Evolutionary conservation across 2,888 invertebrate species (phyloP).

Genomic region (Octonoba sinensis): DNA sequence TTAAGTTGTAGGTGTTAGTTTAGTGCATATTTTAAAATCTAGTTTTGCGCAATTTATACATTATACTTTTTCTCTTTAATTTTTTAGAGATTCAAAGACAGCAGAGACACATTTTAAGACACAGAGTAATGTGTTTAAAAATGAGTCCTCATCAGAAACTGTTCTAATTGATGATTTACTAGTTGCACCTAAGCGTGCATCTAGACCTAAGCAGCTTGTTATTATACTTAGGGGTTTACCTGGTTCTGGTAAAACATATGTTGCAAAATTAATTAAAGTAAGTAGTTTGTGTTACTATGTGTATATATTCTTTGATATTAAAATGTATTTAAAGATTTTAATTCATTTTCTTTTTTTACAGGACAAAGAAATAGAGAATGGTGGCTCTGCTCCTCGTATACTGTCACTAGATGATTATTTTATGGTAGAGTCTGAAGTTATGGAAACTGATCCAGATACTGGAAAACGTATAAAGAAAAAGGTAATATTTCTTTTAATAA

Average conservation of each 20-base stretch:
- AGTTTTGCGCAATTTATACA: too few species aligned
- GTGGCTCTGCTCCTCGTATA: constrained; percentile 90
- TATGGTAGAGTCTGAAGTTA: constrained; percentile 79
- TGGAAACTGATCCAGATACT: constrained; percentile 79
- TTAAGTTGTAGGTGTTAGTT: too few species aligned
- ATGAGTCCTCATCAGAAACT: constrained; percentile 70
- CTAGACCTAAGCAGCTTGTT: constrained; percentile 84
- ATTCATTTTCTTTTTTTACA: constrained; percentile 68
- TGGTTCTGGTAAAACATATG: constrained; percentile 93
- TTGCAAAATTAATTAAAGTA: constrained; percentile 88
- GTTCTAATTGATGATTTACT: constrained; percentile 82
- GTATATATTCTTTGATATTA: neutral
- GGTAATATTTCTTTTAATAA: constrained; percentile 69
- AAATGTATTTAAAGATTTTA: neutral
- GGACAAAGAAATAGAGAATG: constrained; percentile 83
- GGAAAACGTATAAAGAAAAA: constrained; percentile 80
- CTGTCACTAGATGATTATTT: constrained; percentile 96
- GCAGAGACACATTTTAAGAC: constrained; percentile 15
- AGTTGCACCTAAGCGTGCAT: constrained; percentile 80
- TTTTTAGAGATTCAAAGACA: constrained; percentile 10
- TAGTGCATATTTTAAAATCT: too few species aligned
- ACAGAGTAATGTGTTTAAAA: constrained; percentile 13
- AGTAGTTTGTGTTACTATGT: constrained; percentile 23
- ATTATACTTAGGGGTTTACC: constrained; percentile 93
- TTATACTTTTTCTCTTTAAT: too few species aligned